Percentiles rank a stretch among this genome's conserved stretches.
Conservation (phyloP, 1,140 invertebrate genomes). For the Drosophila setifemur region DNA sequence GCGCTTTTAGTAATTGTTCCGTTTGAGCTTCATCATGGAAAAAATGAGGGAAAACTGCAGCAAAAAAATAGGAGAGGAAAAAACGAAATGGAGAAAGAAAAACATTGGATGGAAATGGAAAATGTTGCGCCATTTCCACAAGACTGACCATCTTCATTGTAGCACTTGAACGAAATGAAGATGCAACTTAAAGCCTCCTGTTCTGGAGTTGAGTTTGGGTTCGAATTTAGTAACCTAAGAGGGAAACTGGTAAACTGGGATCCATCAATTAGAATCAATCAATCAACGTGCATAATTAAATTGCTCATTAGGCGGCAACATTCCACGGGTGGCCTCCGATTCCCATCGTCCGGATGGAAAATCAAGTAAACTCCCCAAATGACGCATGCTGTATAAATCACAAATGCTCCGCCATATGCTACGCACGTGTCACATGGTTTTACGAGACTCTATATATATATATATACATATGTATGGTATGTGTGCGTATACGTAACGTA, state of each 20-base stretch:
- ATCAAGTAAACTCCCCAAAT: constrained; percentile 1
- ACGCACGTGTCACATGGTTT: not conserved
- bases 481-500: too few relatives aligned
- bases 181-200: not conserved
- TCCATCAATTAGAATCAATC: constrained; percentile 65
- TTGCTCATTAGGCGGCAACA: constrained; percentile 59
- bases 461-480: too few relatives aligned
- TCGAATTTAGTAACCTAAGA: too few relatives aligned
- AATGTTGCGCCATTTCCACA: too few relatives aligned
- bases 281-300: constrained; percentile 73
- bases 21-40: not conserved
- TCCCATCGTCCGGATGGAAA: constrained; percentile 5
- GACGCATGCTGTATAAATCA: constrained; percentile 12
- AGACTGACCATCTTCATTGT: too few relatives aligned
- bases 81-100: constrained; percentile 25
- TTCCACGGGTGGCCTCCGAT: constrained; percentile 14
- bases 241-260: too few relatives aligned
- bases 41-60: constrained; percentile 14
- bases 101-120: too few relatives aligned
- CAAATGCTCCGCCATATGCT: constrained; percentile 13
- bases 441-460: not conserved
- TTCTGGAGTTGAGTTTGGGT: too few relatives aligned
- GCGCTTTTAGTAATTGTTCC: constrained; percentile 30
- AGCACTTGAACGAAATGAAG: too few relatives aligned
- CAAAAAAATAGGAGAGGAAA: constrained; percentile 27